These are phyloP conservation scores for Panzeria rudis DNA, from an alignment of 2,888 invertebrate genomes.

Conservation along the genomic window DNA sequence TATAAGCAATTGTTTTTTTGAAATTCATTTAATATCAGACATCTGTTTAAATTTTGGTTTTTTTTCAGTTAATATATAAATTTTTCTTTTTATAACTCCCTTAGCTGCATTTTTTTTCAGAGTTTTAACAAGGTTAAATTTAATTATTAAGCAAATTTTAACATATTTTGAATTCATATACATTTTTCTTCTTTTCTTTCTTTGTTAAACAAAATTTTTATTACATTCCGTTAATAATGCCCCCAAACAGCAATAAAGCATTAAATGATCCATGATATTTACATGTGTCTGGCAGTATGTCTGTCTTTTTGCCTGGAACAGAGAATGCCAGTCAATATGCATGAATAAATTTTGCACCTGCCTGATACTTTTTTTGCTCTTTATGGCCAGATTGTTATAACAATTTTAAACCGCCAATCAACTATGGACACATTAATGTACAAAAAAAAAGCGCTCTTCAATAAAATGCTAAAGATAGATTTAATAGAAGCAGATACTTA, in stretches of 20 bases:
- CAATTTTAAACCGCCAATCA: conserved; percentile 66
- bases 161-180: neutral
- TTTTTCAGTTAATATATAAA: neutral
- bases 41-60: neutral
- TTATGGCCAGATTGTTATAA: conserved; percentile 65
- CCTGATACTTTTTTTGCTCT: conserved; percentile 45
- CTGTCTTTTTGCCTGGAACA: neutral
- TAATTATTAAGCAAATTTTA: conserved; percentile 51
- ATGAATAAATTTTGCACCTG: conserved; percentile 60
- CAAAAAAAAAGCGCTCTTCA: conserved; percentile 16
- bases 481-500: neutral
- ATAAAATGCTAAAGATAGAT: conserved; percentile 8
- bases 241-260: conserved; percentile 69
- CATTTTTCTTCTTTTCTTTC: neutral
- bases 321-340: neutral
- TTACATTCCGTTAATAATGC: conserved; percentile 56
- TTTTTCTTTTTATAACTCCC: conserved; percentile 26
- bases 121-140: conserved; percentile 40
- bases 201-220: conserved; percentile 40
- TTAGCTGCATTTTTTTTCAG: conserved; percentile 11
- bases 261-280: conserved; percentile 58
- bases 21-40: neutral
- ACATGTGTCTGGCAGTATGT: neutral
- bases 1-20: no score
- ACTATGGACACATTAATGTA: conserved; percentile 55